phyloP scores from a whole-genome alignment of 2,113 vertebrate species.

The Phalacrocorax aristotelis region DNA sequence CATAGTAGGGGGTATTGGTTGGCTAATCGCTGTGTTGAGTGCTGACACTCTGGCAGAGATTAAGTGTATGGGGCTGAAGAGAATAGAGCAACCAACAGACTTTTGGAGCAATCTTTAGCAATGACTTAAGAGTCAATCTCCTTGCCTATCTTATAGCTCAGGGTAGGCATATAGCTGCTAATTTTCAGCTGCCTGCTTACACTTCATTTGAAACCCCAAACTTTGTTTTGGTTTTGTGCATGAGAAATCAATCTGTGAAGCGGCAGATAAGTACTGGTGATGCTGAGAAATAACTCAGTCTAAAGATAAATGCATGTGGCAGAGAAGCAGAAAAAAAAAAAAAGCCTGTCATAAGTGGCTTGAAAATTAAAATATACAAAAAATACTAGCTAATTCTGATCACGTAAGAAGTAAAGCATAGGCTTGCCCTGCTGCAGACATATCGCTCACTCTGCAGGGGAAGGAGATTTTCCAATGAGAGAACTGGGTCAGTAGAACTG shows the following conservation, averaged over 20 bases:
- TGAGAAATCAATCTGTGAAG: neutral
- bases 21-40: neutral
- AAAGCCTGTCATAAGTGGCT: neutral
- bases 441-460: neutral
- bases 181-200: neutral
- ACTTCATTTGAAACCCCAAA: neutral
- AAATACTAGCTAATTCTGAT: neutral
- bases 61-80: rapidly evolving
- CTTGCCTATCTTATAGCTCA: neutral
- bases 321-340: neutral
- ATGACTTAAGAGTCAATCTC: neutral
- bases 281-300: neutral
- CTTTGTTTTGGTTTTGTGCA: neutral
- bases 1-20: neutral
- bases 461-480: neutral
- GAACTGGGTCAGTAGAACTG: conserved; percentile 33
- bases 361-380: neutral
- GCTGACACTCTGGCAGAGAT: neutral
- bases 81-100: neutral
- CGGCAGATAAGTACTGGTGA: neutral
- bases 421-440: neutral
- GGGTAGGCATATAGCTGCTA: neutral
- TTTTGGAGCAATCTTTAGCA: neutral
- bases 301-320: neutral
- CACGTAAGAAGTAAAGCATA: neutral